phyloP scores from a whole-genome alignment of 2,113 vertebrate species.

The Cephalopholis sonnerati region DNA sequence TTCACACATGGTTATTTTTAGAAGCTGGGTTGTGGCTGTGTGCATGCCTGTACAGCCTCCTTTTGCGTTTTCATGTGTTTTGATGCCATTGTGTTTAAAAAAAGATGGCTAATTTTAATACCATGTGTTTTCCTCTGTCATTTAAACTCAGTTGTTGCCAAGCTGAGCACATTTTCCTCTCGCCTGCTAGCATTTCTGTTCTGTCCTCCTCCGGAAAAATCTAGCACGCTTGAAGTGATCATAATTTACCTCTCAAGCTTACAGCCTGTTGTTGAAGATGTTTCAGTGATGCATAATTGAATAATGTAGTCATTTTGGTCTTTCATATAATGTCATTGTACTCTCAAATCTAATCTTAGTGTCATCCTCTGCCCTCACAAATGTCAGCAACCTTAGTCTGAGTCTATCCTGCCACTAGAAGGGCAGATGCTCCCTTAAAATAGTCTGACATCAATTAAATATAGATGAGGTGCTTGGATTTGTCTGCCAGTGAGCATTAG shows the following conservation, averaged over 20 bases:
- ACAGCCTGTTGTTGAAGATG: constrained; percentile 16
- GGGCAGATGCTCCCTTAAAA: constrained; percentile 75
- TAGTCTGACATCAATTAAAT: constrained; percentile 79
- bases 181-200: constrained; percentile 11
- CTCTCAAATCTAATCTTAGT: constrained; percentile 32
- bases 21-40: constrained; percentile 47
- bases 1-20: constrained; percentile 81
- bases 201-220: neutral
- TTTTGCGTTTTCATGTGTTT: constrained; percentile 62
- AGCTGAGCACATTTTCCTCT: constrained; percentile 27
- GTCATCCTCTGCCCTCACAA: constrained; percentile 39
- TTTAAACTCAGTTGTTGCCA: constrained; percentile 21
- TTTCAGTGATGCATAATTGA: constrained; percentile 36
- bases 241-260: constrained; percentile 29
- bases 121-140: constrained; percentile 18
- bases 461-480: constrained; percentile 77
- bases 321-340: constrained; percentile 29
- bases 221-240: neutral
- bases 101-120: constrained; percentile 45
- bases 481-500: constrained; percentile 56
- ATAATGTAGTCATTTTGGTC: constrained; percentile 19
- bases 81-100: constrained; percentile 42
- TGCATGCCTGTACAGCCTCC: constrained; percentile 27
- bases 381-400: constrained; percentile 49
- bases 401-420: constrained; percentile 59